phyloP scores from a whole-genome alignment of 2,797 vertebrate species.

The Crossoptilon crossoptilon region DNA sequence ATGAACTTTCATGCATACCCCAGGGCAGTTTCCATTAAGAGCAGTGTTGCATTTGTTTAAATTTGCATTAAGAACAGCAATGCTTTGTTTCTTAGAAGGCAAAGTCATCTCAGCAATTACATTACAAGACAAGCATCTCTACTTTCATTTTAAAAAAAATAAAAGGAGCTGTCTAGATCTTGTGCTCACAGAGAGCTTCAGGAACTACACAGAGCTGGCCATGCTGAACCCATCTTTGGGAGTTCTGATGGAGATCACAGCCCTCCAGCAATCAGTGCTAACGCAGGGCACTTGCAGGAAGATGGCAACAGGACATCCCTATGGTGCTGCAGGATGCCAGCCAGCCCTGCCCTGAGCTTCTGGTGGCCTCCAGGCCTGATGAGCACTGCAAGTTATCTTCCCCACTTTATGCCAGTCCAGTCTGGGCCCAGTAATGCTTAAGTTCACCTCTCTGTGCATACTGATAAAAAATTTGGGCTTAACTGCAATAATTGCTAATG shows the following conservation, averaged over 20 bases:
- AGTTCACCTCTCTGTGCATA: not conserved
- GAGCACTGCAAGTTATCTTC: not conserved
- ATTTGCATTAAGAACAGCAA: constrained; percentile 43
- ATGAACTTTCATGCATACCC: constrained; percentile 5
- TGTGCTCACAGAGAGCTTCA: not conserved
- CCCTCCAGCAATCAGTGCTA: not conserved
- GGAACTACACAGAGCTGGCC: not conserved
- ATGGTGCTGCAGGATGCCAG: not conserved
- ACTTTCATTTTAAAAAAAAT: constrained; percentile 22
- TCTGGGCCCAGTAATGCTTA: not conserved
- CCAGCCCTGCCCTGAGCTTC: not conserved
- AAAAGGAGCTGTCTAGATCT: not conserved
- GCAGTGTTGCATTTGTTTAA: constrained; percentile 15
- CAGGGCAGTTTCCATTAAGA: constrained; percentile 10
- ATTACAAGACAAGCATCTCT: not conserved
- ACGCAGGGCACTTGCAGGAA: not conserved
- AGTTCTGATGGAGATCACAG: not conserved
- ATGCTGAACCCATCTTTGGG: not conserved
- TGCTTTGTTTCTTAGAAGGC: constrained; percentile 34
- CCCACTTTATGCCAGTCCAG: not conserved
- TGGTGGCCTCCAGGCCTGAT: not conserved
- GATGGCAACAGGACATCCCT: not conserved
- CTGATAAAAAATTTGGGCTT: not conserved
- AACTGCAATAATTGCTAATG: not conserved
- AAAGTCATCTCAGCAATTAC: constrained; percentile 10